Conservation (phyloP, 35 echinoderm and acorn worm species). For the Ophiothrix spiculata region DNA sequence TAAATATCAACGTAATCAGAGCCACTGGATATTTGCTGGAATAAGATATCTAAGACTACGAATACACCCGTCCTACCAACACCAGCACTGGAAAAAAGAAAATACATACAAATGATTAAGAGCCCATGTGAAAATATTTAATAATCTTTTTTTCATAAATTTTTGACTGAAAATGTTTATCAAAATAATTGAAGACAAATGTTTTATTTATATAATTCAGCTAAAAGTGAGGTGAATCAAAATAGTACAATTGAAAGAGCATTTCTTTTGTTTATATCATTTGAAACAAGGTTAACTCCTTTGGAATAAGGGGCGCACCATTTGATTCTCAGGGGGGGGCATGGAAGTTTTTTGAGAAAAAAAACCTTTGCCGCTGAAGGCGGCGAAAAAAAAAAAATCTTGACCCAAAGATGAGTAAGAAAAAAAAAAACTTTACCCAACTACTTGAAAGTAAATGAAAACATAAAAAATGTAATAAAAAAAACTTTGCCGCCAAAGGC, state of each 20-base stretch:
- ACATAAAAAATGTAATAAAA: no score
- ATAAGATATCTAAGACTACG: slow-evolving; percentile 37
- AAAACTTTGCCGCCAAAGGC: no score
- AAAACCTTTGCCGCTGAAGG: no score
- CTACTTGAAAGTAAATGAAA: no score
- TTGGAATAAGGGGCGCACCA: no score
- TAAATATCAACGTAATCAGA: slow-evolving; percentile 47
- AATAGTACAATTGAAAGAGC: not conserved
- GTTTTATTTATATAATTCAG: not conserved
- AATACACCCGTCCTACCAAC: slow-evolving; percentile 67
- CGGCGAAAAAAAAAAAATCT: no score
- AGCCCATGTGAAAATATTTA: not conserved
- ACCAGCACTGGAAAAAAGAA: slow-evolving; percentile 52
- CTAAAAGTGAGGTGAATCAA: not conserved
- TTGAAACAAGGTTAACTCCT: not conserved
- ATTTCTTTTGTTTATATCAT: not conserved
- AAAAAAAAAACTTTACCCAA: no score
- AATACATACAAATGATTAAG: not conserved
- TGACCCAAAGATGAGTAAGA: no score
- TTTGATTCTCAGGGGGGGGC: no score
- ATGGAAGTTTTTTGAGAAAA: no score
- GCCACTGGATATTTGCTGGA: slow-evolving; percentile 21
- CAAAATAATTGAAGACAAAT: not conserved
- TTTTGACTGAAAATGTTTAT: no score
- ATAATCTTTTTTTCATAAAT: no score